Conservation (phyloP, 2,113 vertebrate genomes). For the Notiomystis cincta region DNA sequence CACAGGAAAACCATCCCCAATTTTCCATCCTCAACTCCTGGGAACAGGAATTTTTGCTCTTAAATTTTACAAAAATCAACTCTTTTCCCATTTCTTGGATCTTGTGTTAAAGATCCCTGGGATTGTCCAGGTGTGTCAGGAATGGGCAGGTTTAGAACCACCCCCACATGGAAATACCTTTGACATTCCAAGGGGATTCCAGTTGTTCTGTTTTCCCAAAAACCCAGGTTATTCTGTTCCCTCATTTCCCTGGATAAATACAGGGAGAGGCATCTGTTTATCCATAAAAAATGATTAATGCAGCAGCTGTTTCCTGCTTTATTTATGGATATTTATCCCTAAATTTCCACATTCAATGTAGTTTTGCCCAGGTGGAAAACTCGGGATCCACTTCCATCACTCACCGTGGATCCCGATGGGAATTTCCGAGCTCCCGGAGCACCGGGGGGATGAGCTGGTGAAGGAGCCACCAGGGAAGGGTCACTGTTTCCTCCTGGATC, state of each 20-base stretch:
- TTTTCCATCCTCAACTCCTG: background rate
- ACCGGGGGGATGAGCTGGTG: background rate
- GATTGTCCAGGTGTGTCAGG: background rate
- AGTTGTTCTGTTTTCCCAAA: background rate
- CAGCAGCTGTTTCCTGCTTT: background rate
- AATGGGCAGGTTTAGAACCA: background rate
- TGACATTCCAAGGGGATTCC: background rate
- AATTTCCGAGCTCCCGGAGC: background rate
- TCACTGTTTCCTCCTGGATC: background rate
- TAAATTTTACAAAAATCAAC: background rate
- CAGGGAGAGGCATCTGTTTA: background rate
- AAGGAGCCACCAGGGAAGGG: background rate
- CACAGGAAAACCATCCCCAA: background rate
- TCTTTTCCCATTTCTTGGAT: background rate
- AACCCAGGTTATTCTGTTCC: background rate
- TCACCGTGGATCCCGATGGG: background rate
- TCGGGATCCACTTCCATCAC: background rate
- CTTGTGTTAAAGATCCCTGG: background rate
- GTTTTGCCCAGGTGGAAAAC: background rate
- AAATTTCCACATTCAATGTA: fast-evolving
- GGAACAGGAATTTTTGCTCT: background rate
- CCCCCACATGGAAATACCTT: background rate
- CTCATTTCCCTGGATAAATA: background rate
- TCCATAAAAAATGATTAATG: background rate
- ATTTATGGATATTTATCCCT: background rate